phyloP scores from a whole-genome alignment of 2,113 vertebrate genomes.

The Nothoprocta perdicaria region DNA sequence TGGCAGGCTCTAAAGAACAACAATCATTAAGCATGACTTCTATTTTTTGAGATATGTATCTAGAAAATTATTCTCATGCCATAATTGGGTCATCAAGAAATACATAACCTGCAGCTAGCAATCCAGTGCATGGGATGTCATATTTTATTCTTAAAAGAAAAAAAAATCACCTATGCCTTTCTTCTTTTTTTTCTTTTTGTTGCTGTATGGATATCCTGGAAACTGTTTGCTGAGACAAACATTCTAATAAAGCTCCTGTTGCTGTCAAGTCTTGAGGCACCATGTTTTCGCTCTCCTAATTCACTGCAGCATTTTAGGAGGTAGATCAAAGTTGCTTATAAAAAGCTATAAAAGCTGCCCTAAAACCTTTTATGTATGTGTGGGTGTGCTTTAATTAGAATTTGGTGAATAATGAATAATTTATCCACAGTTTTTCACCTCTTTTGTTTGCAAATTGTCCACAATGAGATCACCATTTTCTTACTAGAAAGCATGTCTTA shows the following conservation, averaged over 20 bases:
- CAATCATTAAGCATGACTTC: neutral
- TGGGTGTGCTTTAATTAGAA: constrained; percentile 8
- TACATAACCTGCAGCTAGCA: neutral
- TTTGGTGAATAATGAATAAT: neutral
- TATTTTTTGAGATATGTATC: neutral
- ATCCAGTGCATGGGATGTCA: neutral
- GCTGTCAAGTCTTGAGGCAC: neutral
- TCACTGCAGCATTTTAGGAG: neutral
- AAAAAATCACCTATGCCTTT: neutral
- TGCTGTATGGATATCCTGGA: neutral
- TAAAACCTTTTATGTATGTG: neutral
- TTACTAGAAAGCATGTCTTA: neutral
- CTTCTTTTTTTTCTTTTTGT: neutral
- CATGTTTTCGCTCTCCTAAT: neutral
- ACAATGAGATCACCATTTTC: neutral
- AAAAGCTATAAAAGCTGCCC: neutral
- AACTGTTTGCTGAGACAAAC: neutral
- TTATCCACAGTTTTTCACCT: neutral
- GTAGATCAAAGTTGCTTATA: neutral
- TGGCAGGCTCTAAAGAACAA: neutral
- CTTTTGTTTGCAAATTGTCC: neutral
- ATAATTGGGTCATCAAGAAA: neutral
- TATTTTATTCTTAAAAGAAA: neutral
- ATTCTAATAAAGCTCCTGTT: neutral
- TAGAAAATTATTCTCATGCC: neutral